Evolutionary conservation across 30 jellyfish, hydroid and myxozoan genomes (phyloP), one percentile per base, ranked within the genome.

Genomic region (Pelagia noctiluca): DNA sequence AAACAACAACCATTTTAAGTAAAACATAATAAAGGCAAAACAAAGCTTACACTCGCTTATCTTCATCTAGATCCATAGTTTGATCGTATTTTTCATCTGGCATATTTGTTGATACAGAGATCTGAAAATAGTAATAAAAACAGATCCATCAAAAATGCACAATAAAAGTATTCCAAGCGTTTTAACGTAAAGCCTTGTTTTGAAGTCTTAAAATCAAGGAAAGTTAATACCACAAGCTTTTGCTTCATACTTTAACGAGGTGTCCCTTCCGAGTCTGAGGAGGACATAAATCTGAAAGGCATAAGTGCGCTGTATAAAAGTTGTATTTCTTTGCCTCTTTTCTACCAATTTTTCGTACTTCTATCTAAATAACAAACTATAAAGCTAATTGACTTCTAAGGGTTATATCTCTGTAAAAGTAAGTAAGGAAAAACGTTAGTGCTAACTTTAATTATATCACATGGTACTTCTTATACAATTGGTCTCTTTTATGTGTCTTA

Each of bases 1-100:
- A n/a, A n/a, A 73, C 36, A 73, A 47, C 0, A 73, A 13, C 26
- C 0, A 22, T 68, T 28, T 26, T 18, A 12, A 0, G n/a, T 0
- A 25, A 62, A 19, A 16, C 75, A 62, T 62, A 0, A n/a, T n/a
- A n/a, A n/a, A n/a, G n/a, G n/a, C n/a, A n/a, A n/a, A n/a, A n/a
- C n/a, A n/a, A 42, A 42, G 57, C 57, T 5, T 42, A 42, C 57
- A 42, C 16, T 52, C 71, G 80, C 61, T 66, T 66, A 73, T 92
- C 98, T 75, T 92, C 97, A 35, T 92, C 98, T 66, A 86, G 78
- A 79, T 92, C 98, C 83, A 92, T 79, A 34, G 81, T 71, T 24
- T 86, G 96, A 76, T 92, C 98, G 75, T 92, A 92, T 68, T 92
- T 87, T 24, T 87, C 97, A 80, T 92, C 96, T 8, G 89, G 89